phyloP scores from a whole-genome alignment of 2,113 vertebrate species.

The Albula goreensis region DNA sequence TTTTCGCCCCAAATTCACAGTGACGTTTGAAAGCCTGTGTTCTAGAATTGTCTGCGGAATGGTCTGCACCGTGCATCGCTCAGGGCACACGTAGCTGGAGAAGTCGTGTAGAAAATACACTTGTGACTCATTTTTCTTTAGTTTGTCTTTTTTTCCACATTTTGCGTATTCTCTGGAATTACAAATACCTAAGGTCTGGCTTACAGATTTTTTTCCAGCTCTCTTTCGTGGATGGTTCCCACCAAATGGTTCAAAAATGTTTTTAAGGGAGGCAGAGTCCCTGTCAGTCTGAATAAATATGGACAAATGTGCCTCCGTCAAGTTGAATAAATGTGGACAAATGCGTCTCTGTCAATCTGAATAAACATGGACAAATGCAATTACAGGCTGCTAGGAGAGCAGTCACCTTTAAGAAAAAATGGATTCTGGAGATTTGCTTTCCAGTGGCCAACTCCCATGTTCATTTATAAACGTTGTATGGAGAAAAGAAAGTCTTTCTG shows the following conservation, averaged over 20 bases:
- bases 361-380: neutral
- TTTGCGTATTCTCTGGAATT: constrained; percentile 9
- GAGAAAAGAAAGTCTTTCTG: neutral
- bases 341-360: neutral
- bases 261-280: neutral
- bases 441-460: neutral
- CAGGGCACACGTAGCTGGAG: neutral
- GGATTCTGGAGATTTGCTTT: neutral
- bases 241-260: constrained; percentile 3
- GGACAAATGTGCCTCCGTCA: no score
- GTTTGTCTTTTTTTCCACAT: neutral
- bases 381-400: neutral
- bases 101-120: neutral
- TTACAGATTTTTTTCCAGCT: neutral
- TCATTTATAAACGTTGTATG: neutral
- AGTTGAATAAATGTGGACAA: no score
- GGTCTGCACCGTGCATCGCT: constrained; percentile 17
- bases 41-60: neutral
- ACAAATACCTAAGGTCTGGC: constrained; percentile 17
- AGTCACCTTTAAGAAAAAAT: neutral
- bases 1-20: constrained; percentile 16
- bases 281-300: neutral
- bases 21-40: constrained; percentile 7
- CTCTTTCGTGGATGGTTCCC: neutral
- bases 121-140: neutral